Percentiles rank a stretch among this genome's conserved stretches.
These are phyloP conservation scores for Ferdinandea cuprea DNA, from an alignment of 2,888 invertebrate species.

Conservation along the genomic window DNA sequence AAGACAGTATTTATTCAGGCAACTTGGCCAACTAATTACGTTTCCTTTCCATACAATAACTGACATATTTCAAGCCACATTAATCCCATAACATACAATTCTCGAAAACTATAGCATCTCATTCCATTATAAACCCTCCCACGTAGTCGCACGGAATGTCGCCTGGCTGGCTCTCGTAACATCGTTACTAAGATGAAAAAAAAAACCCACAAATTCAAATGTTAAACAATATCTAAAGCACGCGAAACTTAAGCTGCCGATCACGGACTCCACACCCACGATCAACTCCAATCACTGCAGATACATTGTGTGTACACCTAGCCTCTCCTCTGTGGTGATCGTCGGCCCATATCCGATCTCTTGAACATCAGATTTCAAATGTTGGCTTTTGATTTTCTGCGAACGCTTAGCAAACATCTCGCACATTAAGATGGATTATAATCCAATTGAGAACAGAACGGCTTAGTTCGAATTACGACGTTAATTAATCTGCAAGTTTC, in stretches of 20 bases:
- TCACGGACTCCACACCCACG: slow-evolving; percentile 58
- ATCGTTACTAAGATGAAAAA: background rate
- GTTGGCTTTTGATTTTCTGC: slow-evolving; percentile 30
- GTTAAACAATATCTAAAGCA: slow-evolving; percentile 17
- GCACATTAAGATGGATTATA: slow-evolving; percentile 32
- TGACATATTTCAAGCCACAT: slow-evolving; percentile 6
- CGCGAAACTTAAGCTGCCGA: slow-evolving; percentile 45
- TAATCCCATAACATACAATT: background rate
- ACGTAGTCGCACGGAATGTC: slow-evolving; percentile 43
- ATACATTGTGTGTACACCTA: background rate
- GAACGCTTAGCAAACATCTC: slow-evolving; percentile 32
- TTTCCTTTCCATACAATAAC: background rate
- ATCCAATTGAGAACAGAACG: slow-evolving; percentile 16
- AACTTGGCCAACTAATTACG: background rate
- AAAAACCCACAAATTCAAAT: slow-evolving; percentile 31
- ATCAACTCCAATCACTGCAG: slow-evolving; percentile 8
- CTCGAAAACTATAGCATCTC: slow-evolving; percentile 8
- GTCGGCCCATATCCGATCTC: background rate
- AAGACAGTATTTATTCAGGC: background rate
- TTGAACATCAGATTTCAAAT: slow-evolving; percentile 20
- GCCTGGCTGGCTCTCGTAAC: slow-evolving; percentile 37
- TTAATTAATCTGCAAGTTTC: slow-evolving; percentile 47
- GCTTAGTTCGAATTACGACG: slow-evolving; percentile 46
- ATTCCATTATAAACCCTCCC: slow-evolving; percentile 35
- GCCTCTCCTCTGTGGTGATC: background rate